phyloP scores from a whole-genome alignment of 2,113 vertebrate genomes.

The Gallinago media region DNA sequence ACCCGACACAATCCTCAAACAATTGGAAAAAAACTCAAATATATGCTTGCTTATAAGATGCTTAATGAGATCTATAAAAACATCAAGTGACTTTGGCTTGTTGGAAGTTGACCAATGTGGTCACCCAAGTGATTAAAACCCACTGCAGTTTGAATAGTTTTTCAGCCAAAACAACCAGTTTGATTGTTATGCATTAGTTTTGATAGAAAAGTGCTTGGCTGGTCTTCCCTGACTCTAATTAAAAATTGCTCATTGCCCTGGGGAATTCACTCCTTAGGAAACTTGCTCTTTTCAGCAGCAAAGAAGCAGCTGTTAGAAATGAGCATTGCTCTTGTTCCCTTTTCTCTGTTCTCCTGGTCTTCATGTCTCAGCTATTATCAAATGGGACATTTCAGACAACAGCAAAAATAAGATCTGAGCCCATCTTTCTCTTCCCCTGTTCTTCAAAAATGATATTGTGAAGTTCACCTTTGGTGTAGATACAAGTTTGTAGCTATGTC shows the following conservation, averaged over 20 bases:
- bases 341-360: not conserved
- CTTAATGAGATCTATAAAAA: not conserved
- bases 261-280: not conserved
- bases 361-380: not conserved
- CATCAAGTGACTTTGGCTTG: not conserved
- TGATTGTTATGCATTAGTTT: not conserved
- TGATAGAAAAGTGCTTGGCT: not conserved
- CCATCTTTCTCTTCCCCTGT: not conserved
- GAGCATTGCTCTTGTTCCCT: not conserved
- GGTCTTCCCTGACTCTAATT: not conserved
- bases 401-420: not conserved
- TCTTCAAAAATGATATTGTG: not conserved
- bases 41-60: not conserved
- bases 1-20: not conserved
- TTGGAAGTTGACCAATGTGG: not conserved
- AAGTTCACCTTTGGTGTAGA: not conserved
- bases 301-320: not conserved
- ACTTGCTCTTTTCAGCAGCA: not conserved
- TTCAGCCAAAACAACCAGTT: not conserved
- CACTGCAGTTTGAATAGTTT: not conserved
- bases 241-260: not conserved
- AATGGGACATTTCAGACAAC: not conserved
- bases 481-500: not conserved
- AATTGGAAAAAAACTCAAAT: not conserved
- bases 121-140: not conserved